Base-by-base conservation (phyloP, 2,888 invertebrate genomes). In the Apodemia hepburni region DNA sequence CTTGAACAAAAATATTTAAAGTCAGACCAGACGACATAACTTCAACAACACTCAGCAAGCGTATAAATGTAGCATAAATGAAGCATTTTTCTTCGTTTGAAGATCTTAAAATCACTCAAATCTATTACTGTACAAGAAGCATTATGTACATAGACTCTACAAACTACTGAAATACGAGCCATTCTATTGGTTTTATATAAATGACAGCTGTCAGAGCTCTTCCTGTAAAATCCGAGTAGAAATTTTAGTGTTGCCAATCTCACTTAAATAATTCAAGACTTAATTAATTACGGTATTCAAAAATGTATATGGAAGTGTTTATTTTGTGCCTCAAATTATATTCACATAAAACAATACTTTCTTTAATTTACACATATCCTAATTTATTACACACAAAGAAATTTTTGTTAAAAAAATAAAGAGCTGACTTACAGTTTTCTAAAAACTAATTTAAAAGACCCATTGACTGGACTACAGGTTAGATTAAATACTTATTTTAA, bases 381-480 rank as follows among this genome's bases (percentile, higher is more conserved):
- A 54, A 6, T 12, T 22, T 12, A 54, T 12, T 54, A 54, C 18
- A 22, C 27, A 27, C 22, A 27, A 27, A 22, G 2, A 27, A 54
- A 12, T 45, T 15, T 45, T 45, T 45, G 42, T n/a, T 45, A 45
- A 45, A 45, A n/a, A n/a, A 45, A 45, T 45, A n/a, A 22, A n/a
- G 45, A 45, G 45, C 7, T 3, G 2, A n/a, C n/a, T n/a, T 45
- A n/a, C 45, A 45, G 45, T 45, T 45, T 45, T 45, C n/a, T 45
- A n/a, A 45, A 54, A 22, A 54, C 27, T 27, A 54, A 12, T 54
- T 54, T 54, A 45, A 45, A 45, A n/a, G 11, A 51, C 51, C 51
- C 12, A 51, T 51, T 51, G 51, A 51, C 51, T 51, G 51, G 51
- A 51, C 51, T 51, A 51, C 51, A 51, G 22, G 22, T 51, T 51